A percentile compares a stretch with the other conserved stretches of the same genome.
These are phyloP conservation scores for Melanotaenia duboulayi DNA, from an alignment of 2,113 vertebrate genomes.

Conservation along the genomic window DNA sequence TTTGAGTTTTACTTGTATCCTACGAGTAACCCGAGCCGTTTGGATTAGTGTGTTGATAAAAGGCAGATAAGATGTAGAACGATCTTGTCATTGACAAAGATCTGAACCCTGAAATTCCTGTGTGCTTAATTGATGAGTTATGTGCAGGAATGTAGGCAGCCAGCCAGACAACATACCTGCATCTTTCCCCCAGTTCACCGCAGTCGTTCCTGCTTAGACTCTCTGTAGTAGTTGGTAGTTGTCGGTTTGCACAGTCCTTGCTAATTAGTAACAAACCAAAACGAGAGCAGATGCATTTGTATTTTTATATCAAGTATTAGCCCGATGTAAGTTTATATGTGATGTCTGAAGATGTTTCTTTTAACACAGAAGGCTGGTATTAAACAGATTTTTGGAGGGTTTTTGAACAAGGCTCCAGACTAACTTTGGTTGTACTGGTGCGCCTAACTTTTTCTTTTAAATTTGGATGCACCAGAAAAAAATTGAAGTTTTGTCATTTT, in stretches of 20 bases:
- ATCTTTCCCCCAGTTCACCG: constrained; percentile 11
- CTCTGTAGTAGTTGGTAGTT: constrained; percentile 4
- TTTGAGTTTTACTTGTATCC: no score
- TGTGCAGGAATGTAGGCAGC: constrained; percentile 54
- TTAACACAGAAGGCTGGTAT: no score
- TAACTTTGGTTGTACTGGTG: no score
- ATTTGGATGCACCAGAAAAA: no score
- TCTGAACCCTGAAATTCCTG: constrained; percentile 42
- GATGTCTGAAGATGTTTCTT: no score
- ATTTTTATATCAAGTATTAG: background rate
- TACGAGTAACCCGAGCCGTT: background rate
- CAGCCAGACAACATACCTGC: constrained; percentile 56
- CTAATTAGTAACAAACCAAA: background rate
- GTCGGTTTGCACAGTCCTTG: no score
- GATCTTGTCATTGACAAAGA: constrained; percentile 37
- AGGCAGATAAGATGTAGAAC: constrained; percentile 10
- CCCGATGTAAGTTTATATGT: background rate
- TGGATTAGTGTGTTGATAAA: constrained; percentile 1
- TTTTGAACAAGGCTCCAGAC: no score
- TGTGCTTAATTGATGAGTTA: constrained; percentile 27
- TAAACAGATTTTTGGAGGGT: no score
- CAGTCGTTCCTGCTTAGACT: constrained; percentile 31
- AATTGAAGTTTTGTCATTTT: no score
- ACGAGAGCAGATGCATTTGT: background rate
- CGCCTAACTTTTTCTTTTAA: no score